Base-by-base conservation (phyloP, 37 sponge, comb jelly and placozoan genomes). In the Petrosia ficiformis region DNA sequence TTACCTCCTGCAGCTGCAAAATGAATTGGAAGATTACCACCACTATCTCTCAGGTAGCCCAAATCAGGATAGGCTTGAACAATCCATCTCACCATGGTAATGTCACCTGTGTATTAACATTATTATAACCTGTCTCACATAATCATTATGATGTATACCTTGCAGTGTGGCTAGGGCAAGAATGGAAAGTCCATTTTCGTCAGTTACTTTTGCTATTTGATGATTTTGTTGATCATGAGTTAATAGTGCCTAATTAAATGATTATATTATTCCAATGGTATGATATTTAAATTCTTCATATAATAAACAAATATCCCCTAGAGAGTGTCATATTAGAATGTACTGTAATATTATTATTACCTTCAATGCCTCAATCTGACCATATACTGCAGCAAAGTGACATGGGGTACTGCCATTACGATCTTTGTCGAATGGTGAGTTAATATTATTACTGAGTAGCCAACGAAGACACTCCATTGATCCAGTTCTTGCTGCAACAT, bases 1-100 rank as follows among this genome's bases (percentile, higher is more conserved):
- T 14, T 59, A 93, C 94, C 94, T 76, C 78, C 57, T n/a, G 89
- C 94, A 42, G 94, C 89, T 42, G 94, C 94, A 80, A 89, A 89
- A 73, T 93, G 94, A 0, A 93, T 77, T 26, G 89, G 80, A 2
- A 79, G 73, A 44, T 82, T 73, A 21, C 89, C 94, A 38, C 73
- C 79, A 39, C 58, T 28, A 52, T 88, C 89, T n/a, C 78, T 42
- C 29, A 81, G 39, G 36, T 78, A 48, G n/a, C 59, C 89, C 4
- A 82, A 36, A 32, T 73, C 35, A 21, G 73, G 77, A 42, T 75
- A 93, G 31, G 85, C 66, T 8, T 85, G 59, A 30, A 89, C 24
- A 6, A 93, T 63, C 71, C 84, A 93, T 48, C 41, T 29, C 0
- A 85, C 77, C 80, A 89, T 79, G 16, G 85, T 64, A 19, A 76